A percentile compares a stretch with the other conserved stretches of the same genome.
Conservation (phyloP, 2,797 vertebrate genomes). For the Merluccius polli region DNA sequence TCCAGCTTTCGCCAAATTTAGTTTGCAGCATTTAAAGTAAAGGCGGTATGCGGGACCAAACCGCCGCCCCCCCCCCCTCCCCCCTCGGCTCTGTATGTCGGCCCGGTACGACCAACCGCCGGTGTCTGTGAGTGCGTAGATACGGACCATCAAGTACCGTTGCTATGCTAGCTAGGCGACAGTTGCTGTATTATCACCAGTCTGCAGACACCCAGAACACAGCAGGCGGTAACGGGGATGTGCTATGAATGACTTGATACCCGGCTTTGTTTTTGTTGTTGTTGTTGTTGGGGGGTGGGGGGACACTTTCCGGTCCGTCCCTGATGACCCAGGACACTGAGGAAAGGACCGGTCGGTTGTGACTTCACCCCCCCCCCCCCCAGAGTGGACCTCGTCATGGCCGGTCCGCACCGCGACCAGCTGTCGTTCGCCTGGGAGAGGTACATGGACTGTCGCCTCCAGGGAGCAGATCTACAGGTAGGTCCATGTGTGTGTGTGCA, state of each 20-base stretch:
- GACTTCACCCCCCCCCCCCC: constrained; percentile 24
- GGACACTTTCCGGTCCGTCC: no score
- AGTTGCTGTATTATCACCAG: constrained; percentile 13
- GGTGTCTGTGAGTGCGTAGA: background rate
- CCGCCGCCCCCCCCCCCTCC: background rate
- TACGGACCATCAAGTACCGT: background rate
- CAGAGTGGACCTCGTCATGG: constrained; percentile 52
- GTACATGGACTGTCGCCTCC: constrained; percentile 75
- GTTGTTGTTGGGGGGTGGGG: no score
- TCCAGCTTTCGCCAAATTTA: constrained; percentile 39
- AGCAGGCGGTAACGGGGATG: no score
- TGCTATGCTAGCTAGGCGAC: constrained; percentile 27
- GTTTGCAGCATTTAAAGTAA: constrained; percentile 13
- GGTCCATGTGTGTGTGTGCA: constrained; percentile 6
- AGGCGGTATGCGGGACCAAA: background rate
- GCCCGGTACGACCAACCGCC: background rate
- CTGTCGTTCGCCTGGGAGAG: constrained; percentile 76
- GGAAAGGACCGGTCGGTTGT: constrained; percentile 16
- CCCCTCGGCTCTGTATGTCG: constrained; percentile 18
- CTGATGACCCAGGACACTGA: no score
- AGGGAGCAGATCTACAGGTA: constrained; percentile 78
- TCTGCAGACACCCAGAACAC: constrained; percentile 13
- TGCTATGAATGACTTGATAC: constrained; percentile 51
- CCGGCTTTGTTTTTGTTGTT: constrained; percentile 16
- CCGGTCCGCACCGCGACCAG: constrained; percentile 58